Evolutionary conservation across 2,797 vertebrate species (phyloP), one percentile per base, ranked within the genome.

Genomic region (Lithobates pipiens): DNA sequence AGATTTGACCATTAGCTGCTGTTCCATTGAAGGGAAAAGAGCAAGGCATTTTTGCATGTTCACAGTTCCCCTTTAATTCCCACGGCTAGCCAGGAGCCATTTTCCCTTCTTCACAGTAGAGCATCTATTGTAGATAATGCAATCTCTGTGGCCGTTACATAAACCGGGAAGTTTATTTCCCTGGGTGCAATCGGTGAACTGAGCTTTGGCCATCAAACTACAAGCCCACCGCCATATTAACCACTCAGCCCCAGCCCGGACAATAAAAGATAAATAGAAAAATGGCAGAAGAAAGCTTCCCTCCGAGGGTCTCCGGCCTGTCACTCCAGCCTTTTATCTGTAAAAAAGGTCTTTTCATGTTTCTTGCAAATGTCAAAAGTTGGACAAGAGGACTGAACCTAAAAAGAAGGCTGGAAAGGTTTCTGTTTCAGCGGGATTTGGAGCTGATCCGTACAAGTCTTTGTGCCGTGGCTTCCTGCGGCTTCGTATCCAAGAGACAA

Each of bases 271-370:
- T 80, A 76, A 67, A 46, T 13, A 80, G 70, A 79, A 73, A 71
- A 4, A 85, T 16, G 34, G 39, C 67, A 16, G 46, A 4, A 76
- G 25, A 29, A 72, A 57, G 39, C 57, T 50, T 44, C 25, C 10
- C 32, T 63, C 42, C 6, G 25, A n/a, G 63, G 72, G 42, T 65
- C 70, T 15, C 65, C 23, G 10, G 67, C 61, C 84, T 76, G 77
- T 80, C 84, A 76, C 71, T 73, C 18, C 25, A 7, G 18, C 10
- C 70, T 85, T 85, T 85, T 75, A 80, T 85, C 84, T 50, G 63
- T 7, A 65, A 54, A 16, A 85, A 76, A 85, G 77, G 69, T 72
- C 69, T 79, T 85, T 85, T 85, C 71, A 80, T 85, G 84, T 80
- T 76, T 63, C 29, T 69, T 25, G 27, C 25, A 85, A 79, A 85